phyloP scores from a whole-genome alignment of 2,797 vertebrate genomes.

The Sebastes flavidus region DNA sequence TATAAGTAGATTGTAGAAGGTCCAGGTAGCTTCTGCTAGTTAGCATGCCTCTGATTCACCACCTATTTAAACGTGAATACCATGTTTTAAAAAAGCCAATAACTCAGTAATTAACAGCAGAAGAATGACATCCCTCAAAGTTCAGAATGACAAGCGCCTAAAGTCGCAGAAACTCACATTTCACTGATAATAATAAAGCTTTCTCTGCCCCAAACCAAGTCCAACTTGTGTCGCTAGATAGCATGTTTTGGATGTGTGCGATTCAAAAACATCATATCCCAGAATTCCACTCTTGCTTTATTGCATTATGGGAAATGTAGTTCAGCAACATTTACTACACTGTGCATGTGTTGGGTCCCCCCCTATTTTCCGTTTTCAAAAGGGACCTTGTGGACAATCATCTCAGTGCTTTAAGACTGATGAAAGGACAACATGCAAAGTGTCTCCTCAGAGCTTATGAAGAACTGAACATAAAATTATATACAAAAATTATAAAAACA shows the following conservation, averaged over 20 bases:
- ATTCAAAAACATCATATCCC: conserved; percentile 53
- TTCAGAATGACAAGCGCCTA: neutral
- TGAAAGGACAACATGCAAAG: too few species aligned
- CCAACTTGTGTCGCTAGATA: conserved; percentile 13
- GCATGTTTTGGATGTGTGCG: neutral
- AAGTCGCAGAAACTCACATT: neutral
- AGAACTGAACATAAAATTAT: too few species aligned
- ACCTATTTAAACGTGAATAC: neutral
- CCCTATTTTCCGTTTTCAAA: too few species aligned
- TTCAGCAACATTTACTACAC: neutral
- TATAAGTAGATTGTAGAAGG: neutral
- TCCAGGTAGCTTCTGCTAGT: conserved; percentile 40
- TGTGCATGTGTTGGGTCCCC: accelerated
- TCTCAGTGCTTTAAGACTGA: too few species aligned
- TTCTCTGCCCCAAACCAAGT: neutral
- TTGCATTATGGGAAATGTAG: conserved; percentile 57
- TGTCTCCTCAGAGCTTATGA: too few species aligned
- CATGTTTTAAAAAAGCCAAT: accelerated
- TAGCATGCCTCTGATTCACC: conserved; percentile 41
- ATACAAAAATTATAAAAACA: too few species aligned
- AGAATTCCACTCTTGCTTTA: neutral
- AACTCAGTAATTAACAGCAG: neutral
- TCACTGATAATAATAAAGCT: neutral
- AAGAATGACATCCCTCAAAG: neutral
- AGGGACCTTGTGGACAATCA: too few species aligned